Evolutionary conservation across 1,140 invertebrate species (phyloP).

Genomic region (Drosophila kanapiae): DNA sequence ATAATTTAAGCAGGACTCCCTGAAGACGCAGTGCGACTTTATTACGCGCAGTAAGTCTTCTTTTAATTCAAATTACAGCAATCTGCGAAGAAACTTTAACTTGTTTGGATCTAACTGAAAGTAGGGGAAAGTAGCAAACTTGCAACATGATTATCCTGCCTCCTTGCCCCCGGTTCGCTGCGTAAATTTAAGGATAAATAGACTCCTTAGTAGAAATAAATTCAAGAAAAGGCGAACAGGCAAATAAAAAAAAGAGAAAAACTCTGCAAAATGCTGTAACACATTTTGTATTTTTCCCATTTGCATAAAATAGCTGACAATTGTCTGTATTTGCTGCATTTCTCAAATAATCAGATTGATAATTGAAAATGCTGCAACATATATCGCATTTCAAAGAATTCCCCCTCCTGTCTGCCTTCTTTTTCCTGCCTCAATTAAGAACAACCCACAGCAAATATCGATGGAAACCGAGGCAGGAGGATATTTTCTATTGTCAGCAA

Average conservation of each 20-base stretch:
- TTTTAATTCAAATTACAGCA: constrained; percentile 1
- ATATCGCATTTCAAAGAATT: neutral
- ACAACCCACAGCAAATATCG: no score
- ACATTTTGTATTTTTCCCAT: neutral
- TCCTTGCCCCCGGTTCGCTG: neutral
- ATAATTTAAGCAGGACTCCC: neutral
- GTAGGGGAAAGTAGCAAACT: neutral
- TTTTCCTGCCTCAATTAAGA: neutral
- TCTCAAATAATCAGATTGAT: neutral
- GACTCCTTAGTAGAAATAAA: constrained; percentile 42
- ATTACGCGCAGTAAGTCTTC: neutral
- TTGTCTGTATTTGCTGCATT: neutral
- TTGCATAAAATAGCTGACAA: no score
- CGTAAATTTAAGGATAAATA: constrained; percentile 33
- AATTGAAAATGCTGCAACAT: neutral
- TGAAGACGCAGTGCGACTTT: neutral
- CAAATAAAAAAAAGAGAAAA: neutral
- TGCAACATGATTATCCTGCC: neutral
- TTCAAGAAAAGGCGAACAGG: neutral
- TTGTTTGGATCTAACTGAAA: neutral
- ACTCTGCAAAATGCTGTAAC: neutral
- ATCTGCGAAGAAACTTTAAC: neutral
- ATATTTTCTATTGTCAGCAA: neutral
- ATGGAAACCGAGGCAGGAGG: no score
- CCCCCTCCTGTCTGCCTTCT: neutral